A percentile compares a stretch with the other conserved stretches of the same genome.
These are phyloP conservation scores for Furcifer pardalis DNA, from an alignment of 2,797 vertebrate genomes.

Conservation along the genomic window DNA sequence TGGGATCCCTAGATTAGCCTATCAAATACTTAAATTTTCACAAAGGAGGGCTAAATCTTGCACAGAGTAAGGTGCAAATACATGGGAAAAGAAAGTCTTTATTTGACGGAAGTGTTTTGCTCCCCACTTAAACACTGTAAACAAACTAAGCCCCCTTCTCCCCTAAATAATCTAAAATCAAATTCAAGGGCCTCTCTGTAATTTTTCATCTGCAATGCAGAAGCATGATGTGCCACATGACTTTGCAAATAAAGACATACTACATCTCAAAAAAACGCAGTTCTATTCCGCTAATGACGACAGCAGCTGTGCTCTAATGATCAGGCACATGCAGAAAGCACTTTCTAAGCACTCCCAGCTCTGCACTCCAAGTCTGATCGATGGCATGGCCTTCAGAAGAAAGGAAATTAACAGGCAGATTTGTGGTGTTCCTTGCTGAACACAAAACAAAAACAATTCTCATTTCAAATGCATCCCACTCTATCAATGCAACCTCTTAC, in stretches of 20 bases:
- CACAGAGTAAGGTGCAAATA: neutral
- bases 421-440: conserved; percentile 22
- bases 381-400: conserved; percentile 22
- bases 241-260: conserved; percentile 43
- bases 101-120: conserved; percentile 3
- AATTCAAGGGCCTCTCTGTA: neutral
- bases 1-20: conserved; percentile 22
- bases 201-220: neutral
- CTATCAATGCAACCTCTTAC: too few relatives aligned
- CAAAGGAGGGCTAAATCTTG: neutral
- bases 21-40: conserved; percentile 6
- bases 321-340: conserved; percentile 44
- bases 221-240: conserved; percentile 20
- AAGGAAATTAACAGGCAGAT: conserved; percentile 44
- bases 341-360: conserved; percentile 43
- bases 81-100: neutral
- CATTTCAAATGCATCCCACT: neutral
- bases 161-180: conserved; percentile 39
- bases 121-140: conserved; percentile 9
- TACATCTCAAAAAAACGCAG: conserved; percentile 36
- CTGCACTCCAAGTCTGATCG: conserved; percentile 27
- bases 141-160: neutral
- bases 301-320: conserved; percentile 48
- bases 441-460: conserved; percentile 32
- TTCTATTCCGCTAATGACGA: conserved; percentile 54